Percentiles rank a stretch among this genome's conserved stretches.
Conservation (phyloP, 2,797 vertebrate species). For the Sebastes cheni region DNA sequence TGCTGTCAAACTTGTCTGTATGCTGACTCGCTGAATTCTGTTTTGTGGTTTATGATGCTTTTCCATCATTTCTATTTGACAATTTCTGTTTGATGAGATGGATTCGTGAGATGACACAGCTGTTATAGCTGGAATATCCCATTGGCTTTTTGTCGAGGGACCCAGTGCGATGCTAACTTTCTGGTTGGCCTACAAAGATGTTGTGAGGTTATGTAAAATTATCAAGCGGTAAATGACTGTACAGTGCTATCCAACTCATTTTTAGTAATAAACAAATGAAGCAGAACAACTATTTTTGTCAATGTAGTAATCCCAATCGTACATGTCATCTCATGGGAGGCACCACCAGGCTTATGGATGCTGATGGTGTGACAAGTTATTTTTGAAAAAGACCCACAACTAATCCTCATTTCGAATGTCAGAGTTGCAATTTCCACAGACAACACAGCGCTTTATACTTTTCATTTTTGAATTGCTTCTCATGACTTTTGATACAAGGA, state of each 20-base stretch:
- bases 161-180: background rate
- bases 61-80: background rate
- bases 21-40: background rate
- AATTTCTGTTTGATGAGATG: background rate
- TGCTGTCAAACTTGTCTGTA: too few relatives aligned
- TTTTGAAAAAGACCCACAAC: background rate
- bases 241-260: conserved; percentile 21
- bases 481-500: conserved; percentile 33
- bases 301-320: background rate
- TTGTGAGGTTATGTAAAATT: background rate
- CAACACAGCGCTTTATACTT: background rate
- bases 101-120: background rate
- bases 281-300: conserved; percentile 9
- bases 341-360: background rate
- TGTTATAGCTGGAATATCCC: background rate
- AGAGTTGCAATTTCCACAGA: conserved; percentile 1
- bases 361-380: background rate
- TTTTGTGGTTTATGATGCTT: background rate
- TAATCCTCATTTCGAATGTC: conserved; percentile 9
- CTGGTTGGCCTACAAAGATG: background rate
- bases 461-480: background rate
- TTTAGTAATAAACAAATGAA: conserved; percentile 47
- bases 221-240: conserved; percentile 7
- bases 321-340: background rate
- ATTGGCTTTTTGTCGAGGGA: background rate